Evolutionary conservation across 1,140 invertebrate species (phyloP).

Genomic region (Nylanderia fulva): DNA sequence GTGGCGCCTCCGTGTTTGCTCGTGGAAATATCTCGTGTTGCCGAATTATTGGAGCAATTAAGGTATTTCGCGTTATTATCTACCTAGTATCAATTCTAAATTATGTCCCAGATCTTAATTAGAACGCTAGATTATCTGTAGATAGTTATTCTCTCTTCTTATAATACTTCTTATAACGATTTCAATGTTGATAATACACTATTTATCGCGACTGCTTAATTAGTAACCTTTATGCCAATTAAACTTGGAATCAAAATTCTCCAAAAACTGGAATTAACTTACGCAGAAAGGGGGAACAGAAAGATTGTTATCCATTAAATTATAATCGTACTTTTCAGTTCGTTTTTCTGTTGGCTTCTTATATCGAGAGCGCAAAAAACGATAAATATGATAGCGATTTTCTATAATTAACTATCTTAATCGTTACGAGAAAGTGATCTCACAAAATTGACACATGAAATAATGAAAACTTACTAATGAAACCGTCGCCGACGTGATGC

Average conservation of each 20-base stretch:
- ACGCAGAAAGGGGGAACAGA: neutral
- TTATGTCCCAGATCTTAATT: neutral
- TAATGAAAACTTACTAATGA: conserved; percentile 33
- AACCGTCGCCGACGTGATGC: neutral
- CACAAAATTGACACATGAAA: neutral
- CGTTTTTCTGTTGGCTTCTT: neutral
- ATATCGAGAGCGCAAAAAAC: too few relatives aligned
- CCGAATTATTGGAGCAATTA: neutral
- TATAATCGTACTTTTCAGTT: neutral
- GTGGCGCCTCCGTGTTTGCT: conserved; percentile 41
- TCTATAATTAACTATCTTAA: conserved; percentile 16
- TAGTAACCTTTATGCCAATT: neutral
- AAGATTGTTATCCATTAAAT: too few relatives aligned
- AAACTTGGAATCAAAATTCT: neutral
- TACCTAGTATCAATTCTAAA: neutral
- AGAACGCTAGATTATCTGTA: neutral
- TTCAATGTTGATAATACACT: neutral
- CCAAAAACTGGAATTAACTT: neutral
- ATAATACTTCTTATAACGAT: neutral
- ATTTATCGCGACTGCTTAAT: neutral
- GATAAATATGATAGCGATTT: neutral
- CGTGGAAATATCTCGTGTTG: neutral
- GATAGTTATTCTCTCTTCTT: too few relatives aligned
- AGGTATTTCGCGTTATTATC: neutral
- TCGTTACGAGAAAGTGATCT: neutral